Conservation (phyloP, 2,797 vertebrate species). For the Harpagifer antarcticus region DNA sequence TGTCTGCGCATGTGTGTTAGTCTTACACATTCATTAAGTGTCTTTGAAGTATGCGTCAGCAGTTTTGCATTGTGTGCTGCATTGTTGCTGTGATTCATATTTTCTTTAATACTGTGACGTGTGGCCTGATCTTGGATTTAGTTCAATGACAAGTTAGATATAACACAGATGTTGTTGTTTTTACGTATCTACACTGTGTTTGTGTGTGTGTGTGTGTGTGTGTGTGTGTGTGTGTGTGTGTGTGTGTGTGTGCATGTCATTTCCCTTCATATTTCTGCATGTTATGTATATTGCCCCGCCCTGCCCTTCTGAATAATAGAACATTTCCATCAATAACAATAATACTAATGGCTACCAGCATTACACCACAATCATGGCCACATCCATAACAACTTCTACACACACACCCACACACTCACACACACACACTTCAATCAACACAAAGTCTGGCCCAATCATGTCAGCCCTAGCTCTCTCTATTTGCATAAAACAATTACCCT, state of each 20-base stretch:
- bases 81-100: slow-evolving; percentile 49
- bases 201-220: not conserved
- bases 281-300: slow-evolving; percentile 49
- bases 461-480: slow-evolving; percentile 85
- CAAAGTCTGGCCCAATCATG: slow-evolving; percentile 81
- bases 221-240: too few species aligned
- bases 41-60: slow-evolving; percentile 37
- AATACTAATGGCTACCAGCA: slow-evolving; percentile 75
- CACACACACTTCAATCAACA: slow-evolving; percentile 73
- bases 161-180: slow-evolving; percentile 46
- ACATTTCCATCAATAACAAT: slow-evolving; percentile 77
- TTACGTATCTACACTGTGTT: slow-evolving; percentile 23
- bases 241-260: slow-evolving; percentile 10
- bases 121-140: slow-evolving; percentile 26
- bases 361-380: slow-evolving; percentile 71
- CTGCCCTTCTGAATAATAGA: slow-evolving; percentile 71
- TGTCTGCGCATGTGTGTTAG: not conserved
- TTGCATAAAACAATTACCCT: slow-evolving; percentile 96
- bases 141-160: slow-evolving; percentile 54
- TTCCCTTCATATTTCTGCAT: slow-evolving; percentile 50
- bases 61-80: slow-evolving; percentile 41
- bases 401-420: too few species aligned
- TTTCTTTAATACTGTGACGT: too few species aligned
- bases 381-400: slow-evolving; percentile 66
- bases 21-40: slow-evolving; percentile 56